Conservation (phyloP, 1,140 invertebrate genomes). For the Brachionus asplanchnoidis region DNA sequence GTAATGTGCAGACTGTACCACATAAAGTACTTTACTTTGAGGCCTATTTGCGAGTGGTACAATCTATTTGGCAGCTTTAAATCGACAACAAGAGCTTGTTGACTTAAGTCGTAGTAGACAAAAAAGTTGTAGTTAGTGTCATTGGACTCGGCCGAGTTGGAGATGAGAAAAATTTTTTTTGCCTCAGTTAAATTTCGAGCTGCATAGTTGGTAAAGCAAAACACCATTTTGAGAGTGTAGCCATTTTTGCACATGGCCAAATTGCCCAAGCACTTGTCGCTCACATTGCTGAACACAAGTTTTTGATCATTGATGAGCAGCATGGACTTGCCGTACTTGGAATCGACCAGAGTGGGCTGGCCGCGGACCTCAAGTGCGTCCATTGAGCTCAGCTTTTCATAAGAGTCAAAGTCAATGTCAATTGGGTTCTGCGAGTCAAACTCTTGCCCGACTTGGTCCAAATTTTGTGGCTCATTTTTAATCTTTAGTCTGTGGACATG, state of each 20-base stretch:
- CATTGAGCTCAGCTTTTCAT: not conserved
- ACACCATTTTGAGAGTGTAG: slow-evolving; percentile 14
- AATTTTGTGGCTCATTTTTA: not conserved
- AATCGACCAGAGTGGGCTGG: not conserved
- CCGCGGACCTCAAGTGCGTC: not conserved
- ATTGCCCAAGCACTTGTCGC: slow-evolving; percentile 12
- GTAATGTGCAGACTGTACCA: slow-evolving; percentile 1
- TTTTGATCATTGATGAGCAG: slow-evolving; percentile 23
- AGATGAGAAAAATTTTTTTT: not conserved
- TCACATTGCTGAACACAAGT: slow-evolving; percentile 16
- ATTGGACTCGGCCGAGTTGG: not conserved
- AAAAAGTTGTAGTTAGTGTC: not conserved
- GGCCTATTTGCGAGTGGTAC: not conserved
- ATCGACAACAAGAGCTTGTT: not conserved
- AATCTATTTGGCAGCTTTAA: not conserved
- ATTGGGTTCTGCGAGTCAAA: not conserved
- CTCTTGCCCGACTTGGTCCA: slow-evolving; percentile 10
- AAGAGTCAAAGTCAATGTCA: slow-evolving; percentile 20
- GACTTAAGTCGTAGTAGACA: not conserved
- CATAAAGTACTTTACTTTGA: slow-evolving; percentile 13
- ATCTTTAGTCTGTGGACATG: not conserved
- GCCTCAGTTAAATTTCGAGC: not conserved
- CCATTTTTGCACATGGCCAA: slow-evolving; percentile 18
- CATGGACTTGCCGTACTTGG: slow-evolving; percentile 30
- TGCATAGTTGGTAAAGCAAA: slow-evolving; percentile 29